Evolutionary conservation across 2,113 vertebrate species (phyloP).

Genomic region (Melanotaenia duboulayi): DNA sequence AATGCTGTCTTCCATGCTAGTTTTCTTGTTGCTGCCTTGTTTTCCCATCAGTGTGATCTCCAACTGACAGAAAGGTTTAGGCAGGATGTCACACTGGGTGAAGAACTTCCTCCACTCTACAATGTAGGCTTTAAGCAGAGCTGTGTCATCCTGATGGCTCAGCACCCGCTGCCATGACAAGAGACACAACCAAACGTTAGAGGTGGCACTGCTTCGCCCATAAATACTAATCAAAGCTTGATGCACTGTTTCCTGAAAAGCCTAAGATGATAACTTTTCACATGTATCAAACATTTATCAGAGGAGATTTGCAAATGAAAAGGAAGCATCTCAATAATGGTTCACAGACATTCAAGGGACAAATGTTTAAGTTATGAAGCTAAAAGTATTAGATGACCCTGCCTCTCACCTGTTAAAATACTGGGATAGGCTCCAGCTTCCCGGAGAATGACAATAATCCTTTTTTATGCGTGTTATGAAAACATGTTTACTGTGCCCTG

Average conservation of each 20-base stretch:
- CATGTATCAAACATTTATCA: neutral
- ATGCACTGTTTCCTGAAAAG: no score
- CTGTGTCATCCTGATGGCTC: conserved; percentile 97
- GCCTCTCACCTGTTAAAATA: no score
- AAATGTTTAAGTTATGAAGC: no score
- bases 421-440: no score
- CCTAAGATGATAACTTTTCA: no score
- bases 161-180: conserved; percentile 87
- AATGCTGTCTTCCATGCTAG: conserved; percentile 97
- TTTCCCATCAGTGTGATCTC: conserved; percentile 96
- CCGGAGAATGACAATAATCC: no score
- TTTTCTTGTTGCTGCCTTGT: conserved; percentile 98
- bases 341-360: no score
- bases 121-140: conserved; percentile 95
- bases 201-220: neutral
- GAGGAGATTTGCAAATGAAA: neutral
- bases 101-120: conserved; percentile 96
- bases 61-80: conserved; percentile 94
- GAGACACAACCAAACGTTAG: conserved; percentile 14
- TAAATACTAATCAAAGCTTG: neutral
- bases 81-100: conserved; percentile 86
- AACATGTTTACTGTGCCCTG: no score
- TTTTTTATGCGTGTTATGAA: no score
- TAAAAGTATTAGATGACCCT: no score
- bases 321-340: no score